Base-by-base conservation (phyloP, 2,113 vertebrate genomes). In the Epinephelus fuscoguttatus region DNA sequence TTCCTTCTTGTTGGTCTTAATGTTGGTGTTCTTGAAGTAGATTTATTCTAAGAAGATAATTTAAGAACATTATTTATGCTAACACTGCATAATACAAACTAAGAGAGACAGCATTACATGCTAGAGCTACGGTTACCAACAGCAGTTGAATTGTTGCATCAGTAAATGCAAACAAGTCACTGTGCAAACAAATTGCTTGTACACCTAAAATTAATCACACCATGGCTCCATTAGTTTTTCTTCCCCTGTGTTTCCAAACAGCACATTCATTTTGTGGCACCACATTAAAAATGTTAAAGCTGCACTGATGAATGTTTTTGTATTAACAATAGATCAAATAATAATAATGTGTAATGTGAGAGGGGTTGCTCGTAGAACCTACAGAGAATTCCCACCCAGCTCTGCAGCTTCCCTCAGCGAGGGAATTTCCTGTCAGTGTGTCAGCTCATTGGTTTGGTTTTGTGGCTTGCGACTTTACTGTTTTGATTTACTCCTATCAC, bases 141-240 rank as follows among this genome's bases (percentile, higher is more conserved):
- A 49, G 12, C 15, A 13, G 12, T 9, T 8, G 5, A 45, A 56
- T 13, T 56, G 33, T 70, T 80, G 77, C 23, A 63, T 63, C 68
- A 63, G 59, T n/a, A 55, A 71, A 79, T 64, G 21, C 52, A 53
- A 33, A 33, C n/a, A 50, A 68, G 47, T 23, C 19, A 15, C 14
- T 8, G 4, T 57, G 42, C 40, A 49, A 42, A 60, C 53, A 45
- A 27, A 57, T 8, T 25, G 33, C 33, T 57, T 25, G 18, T 25
- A 17, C 23, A 27, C 37, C 40, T 10, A 61, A 27, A 45, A 47
- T 59, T 21, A 45, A 37, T 59, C 53, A 19, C n/a, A 19, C 15
- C 6, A 49, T 33, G 59, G 42, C n/a, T 53, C 8, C n/a, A 18
- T 27, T 18, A 56, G 69, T 14, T 45, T 45, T 23, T 57, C 21